These are phyloP conservation scores for Sphaeridia pumilis DNA, from an alignment of 2,888 invertebrate genomes.

Conservation along the genomic window DNA sequence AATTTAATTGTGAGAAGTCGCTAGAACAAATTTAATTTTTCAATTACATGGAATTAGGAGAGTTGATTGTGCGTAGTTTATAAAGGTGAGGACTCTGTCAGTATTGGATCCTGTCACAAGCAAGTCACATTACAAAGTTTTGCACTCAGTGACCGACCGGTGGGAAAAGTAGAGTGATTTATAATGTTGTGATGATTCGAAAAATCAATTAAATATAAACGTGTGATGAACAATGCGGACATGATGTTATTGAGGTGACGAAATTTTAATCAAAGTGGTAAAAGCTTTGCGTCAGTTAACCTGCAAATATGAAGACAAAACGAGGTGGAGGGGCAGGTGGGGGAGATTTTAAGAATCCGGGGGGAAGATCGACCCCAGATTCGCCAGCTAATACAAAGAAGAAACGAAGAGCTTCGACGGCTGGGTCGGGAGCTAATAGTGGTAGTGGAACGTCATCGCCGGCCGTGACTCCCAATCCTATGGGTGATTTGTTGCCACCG, in stretches of 20 bases:
- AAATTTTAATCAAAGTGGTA: neutral
- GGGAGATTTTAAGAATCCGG: constrained; percentile 58
- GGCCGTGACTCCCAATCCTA: constrained; percentile 44
- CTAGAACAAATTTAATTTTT: no score
- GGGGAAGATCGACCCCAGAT: constrained; percentile 37
- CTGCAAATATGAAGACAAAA: constrained; percentile 44
- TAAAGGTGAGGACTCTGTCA: no score
- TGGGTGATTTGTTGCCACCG: constrained; percentile 69
- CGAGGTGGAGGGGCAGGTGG: constrained; percentile 54
- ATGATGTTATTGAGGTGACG: neutral
- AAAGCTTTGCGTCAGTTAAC: neutral
- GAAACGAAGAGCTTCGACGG: constrained; percentile 65
- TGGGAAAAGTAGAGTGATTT: no score
- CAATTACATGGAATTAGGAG: no score
- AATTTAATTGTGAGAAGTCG: no score
- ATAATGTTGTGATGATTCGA: no score
- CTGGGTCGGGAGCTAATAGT: constrained; percentile 46
- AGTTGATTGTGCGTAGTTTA: no score
- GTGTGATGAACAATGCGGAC: neutral
- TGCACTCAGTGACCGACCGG: no score
- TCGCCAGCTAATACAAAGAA: constrained; percentile 67
- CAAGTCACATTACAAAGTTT: no score
- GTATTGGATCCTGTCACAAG: no score
- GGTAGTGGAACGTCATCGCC: constrained; percentile 49
- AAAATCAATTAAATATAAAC: no score